Evolutionary conservation across 2,797 vertebrate genomes (phyloP), one percentile per base, ranked within the genome.

Genomic region (Myotis daubentonii): DNA sequence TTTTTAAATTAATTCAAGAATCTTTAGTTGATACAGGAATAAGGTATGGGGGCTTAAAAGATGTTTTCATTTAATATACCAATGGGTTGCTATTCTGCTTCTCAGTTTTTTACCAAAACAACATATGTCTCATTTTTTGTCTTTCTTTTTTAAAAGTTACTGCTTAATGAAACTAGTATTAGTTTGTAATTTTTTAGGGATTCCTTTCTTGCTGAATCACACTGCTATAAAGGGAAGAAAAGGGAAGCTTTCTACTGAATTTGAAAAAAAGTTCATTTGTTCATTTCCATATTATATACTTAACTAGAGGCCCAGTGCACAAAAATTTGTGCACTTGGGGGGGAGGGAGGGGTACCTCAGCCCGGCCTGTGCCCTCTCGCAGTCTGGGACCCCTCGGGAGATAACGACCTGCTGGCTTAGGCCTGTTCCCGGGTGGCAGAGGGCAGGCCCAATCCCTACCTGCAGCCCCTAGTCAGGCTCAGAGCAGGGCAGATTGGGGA

Each of bases 31-130:
- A 94, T 65, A 85, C 3, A 53, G 11, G 10, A 96, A 60, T 15
- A 91, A 89, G 23, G 3, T n/a, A 19, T 79, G 16, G 25, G 20
- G 25, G 6, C 28, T 75, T 79, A 70, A 57, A 89, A 80, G 7
- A 71, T 95, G 6, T 93, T 87, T 93, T 94, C 55, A 83, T 85
- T 92, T 82, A 89, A 74, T 20, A 91, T 70, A 36, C 28, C 41
- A 17, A 28, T 90, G 30, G 3, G 10, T 93, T 93, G 91, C 47
- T 76, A 44, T 60, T 95, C 70, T 60, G 1, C 93, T 91, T 82
- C 11, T 91, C 60, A 80, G 8, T 57, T 89, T 96, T 75, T 87
- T 75, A 71, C 10, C 62, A 88, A 95, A 94, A 82, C 23, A 23
- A 23, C 23, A 0, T 90, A 44, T 75, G 7, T 89, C 49, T 81